A percentile compares a stretch with the other conserved stretches of the same genome.
Evolutionary conservation across 2,888 invertebrate species (phyloP).

Genomic region (Glyphotaelius pellucidus): DNA sequence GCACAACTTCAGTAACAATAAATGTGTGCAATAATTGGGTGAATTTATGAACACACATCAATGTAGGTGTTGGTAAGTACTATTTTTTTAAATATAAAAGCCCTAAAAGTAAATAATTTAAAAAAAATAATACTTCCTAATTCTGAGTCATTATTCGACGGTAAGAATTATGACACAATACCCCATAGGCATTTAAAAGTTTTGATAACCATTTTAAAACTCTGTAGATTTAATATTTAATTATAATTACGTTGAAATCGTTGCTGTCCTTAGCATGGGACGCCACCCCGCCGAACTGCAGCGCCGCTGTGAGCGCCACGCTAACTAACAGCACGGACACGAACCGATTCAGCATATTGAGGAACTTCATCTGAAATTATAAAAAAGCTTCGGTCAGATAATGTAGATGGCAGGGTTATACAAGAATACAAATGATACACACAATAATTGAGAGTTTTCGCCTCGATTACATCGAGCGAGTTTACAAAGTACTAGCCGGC

Average conservation of each 20-base stretch:
- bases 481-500: no score
- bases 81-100: no score
- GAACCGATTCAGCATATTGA: slow-evolving; percentile 62
- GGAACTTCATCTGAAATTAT: slow-evolving; percentile 65
- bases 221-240: no score
- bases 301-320: slow-evolving; percentile 65
- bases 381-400: slow-evolving; percentile 18
- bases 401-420: slow-evolving; percentile 29
- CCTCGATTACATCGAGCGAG: no score
- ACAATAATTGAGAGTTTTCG: no score
- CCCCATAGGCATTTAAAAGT: neutral
- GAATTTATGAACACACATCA: no score
- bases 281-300: slow-evolving; percentile 65
- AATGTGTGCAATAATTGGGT: no score
- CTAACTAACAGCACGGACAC: slow-evolving; percentile 65
- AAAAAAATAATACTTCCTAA: no score
- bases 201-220: neutral
- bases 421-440: neutral
- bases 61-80: no score
- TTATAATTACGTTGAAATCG: slow-evolving; percentile 62
- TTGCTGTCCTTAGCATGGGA: slow-evolving; percentile 65
- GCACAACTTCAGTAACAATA: no score
- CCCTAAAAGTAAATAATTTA: no score
- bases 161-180: neutral
- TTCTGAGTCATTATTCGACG: no score